These are phyloP conservation scores for Metellina segmentata DNA, from an alignment of 2,888 invertebrate species.

Conservation along the genomic window DNA sequence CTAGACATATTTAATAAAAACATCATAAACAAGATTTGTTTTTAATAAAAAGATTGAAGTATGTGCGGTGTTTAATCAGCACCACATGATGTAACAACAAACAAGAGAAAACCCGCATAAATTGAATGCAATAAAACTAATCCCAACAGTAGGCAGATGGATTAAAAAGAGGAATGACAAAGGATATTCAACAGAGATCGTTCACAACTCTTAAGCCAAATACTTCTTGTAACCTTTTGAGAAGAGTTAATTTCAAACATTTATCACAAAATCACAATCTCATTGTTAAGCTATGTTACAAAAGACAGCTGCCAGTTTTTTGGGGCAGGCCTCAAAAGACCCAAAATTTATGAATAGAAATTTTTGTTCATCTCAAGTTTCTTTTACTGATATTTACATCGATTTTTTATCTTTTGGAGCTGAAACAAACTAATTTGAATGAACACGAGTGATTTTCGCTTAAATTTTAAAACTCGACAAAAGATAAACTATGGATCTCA, in stretches of 20 bases:
- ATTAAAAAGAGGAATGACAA: constrained; percentile 15
- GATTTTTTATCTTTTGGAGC: too few species aligned
- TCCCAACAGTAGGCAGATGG: not conserved
- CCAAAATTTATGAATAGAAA: not conserved
- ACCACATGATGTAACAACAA: constrained; percentile 19
- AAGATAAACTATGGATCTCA: not conserved
- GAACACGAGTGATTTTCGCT: not conserved
- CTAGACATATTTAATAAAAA: not conserved
- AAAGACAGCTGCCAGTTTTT: not conserved
- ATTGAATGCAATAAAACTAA: constrained; percentile 18
- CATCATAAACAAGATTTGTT: not conserved
- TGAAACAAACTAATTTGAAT: not conserved
- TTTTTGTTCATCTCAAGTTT: not conserved
- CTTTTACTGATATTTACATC: too few species aligned
- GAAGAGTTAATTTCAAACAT: too few species aligned
- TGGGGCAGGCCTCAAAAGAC: too few species aligned
- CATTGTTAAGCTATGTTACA: not conserved
- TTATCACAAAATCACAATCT: not conserved
- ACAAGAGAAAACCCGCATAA: constrained; percentile 32
- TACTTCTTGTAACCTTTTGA: too few species aligned
- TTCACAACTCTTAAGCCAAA: too few species aligned
- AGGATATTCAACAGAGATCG: not conserved
- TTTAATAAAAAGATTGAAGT: constrained; percentile 27
- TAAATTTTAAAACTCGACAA: not conserved
- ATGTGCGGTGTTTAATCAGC: constrained; percentile 28